phyloP scores from a whole-genome alignment of 2,113 vertebrate species.

The Odobenus rosmarus region DNA sequence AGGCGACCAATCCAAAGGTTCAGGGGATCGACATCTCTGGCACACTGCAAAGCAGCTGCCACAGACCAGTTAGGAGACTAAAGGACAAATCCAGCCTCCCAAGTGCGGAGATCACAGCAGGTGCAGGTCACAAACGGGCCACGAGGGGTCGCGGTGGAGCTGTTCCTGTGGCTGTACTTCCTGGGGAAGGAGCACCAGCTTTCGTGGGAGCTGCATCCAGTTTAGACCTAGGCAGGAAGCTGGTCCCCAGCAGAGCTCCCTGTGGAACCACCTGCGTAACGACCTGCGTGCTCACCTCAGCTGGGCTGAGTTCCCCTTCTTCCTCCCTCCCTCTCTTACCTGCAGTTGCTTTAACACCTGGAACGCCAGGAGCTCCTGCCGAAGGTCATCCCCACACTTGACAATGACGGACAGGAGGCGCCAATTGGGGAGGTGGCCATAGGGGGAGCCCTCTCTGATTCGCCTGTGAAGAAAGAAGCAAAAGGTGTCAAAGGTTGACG shows the following conservation, averaged over 20 bases:
- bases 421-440: slow-evolving; percentile 96
- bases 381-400: slow-evolving; percentile 96
- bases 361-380: slow-evolving; percentile 96
- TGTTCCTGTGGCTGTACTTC: neutral
- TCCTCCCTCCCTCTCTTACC: slow-evolving; percentile 82
- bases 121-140: neutral
- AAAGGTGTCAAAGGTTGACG: neutral
- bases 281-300: neutral
- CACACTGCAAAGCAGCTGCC: neutral
- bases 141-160: slow-evolving; percentile 49
- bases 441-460: slow-evolving; percentile 95
- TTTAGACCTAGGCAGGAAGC: neutral
- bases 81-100: neutral
- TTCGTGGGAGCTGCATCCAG: neutral
- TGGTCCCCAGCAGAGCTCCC: neutral
- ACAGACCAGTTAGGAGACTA: neutral
- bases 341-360: slow-evolving; percentile 96
- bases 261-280: neutral
- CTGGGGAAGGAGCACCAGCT: neutral
- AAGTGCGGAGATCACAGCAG: neutral
- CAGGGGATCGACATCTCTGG: neutral
- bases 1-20: neutral
- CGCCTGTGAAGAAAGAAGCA: slow-evolving; percentile 83
- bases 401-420: slow-evolving; percentile 96
- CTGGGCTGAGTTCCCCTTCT: neutral